A percentile compares a stretch with the other conserved stretches of the same genome.
Evolutionary conservation across 1,140 invertebrate genomes (phyloP).

Genomic region (Zaprionus camerounensis): DNA sequence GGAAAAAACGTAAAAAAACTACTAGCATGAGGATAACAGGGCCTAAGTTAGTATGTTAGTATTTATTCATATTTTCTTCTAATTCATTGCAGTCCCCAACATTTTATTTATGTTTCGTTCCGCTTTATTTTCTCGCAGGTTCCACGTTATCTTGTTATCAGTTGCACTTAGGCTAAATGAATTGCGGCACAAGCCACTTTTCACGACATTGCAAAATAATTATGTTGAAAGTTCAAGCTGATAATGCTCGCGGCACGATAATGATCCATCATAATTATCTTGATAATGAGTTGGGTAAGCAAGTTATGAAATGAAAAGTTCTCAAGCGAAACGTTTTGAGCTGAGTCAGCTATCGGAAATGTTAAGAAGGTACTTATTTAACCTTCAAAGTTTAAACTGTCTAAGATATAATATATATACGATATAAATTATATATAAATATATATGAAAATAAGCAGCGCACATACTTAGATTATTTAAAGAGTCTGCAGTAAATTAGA

Average conservation of each 20-base stretch:
- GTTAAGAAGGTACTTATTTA: too few species aligned
- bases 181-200: background rate
- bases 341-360: background rate
- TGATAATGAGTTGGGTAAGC: background rate
- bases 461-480: too few species aligned
- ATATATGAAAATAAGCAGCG: too few species aligned
- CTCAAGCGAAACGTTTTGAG: background rate
- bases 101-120: background rate
- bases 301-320: background rate
- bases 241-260: background rate
- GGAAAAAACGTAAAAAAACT: too few species aligned
- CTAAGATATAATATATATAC: too few species aligned
- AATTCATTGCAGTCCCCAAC: background rate
- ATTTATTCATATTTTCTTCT: background rate
- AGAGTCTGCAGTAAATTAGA: too few species aligned
- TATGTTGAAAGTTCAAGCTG: background rate
- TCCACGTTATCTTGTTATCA: background rate
- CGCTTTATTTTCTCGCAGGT: background rate
- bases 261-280: conserved; percentile 1
- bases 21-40: background rate
- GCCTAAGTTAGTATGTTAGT: background rate
- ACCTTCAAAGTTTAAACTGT: too few species aligned
- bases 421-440: too few species aligned
- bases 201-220: background rate
- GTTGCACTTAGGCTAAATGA: conserved; percentile 2